Evolutionary conservation across 2,888 invertebrate species (phyloP).

Genomic region (Zygaena filipendulae): DNA sequence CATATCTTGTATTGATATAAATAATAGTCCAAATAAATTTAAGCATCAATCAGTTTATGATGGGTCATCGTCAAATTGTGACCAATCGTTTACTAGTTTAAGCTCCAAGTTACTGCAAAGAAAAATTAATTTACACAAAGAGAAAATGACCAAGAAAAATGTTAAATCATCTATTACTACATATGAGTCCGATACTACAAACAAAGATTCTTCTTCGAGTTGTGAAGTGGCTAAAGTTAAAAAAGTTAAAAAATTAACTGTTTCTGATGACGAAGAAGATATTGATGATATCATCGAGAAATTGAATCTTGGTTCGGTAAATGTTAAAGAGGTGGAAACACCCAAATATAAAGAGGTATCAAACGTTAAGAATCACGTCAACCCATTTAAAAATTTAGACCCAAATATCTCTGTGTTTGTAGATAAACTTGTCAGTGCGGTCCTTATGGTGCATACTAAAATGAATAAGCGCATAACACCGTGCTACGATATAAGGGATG

Average conservation of each 20-base stretch:
- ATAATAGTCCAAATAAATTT: too few species aligned
- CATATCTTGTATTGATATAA: not conserved
- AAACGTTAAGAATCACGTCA: constrained; percentile 28
- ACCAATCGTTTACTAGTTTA: not conserved
- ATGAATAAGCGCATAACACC: constrained; percentile 37
- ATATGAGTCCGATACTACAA: constrained; percentile 22
- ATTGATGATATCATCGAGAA: constrained; percentile 24
- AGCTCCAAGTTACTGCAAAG: constrained; percentile 15
- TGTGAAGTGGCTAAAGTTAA: constrained; percentile 14
- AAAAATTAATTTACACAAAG: constrained; percentile 17
- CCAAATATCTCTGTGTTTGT: constrained; percentile 43
- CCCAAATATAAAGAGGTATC: too few species aligned
- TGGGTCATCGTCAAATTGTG: not conserved
- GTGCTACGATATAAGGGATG: constrained; percentile 29
- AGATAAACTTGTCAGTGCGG: constrained; percentile 45
- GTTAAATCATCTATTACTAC: constrained; percentile 13
- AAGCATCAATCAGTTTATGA: too few species aligned
- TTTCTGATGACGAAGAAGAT: constrained; percentile 26
- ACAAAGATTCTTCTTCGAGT: constrained; percentile 21
- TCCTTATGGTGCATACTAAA: constrained; percentile 53
- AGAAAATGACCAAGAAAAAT: constrained; percentile 12
- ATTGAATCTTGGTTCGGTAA: too few species aligned
- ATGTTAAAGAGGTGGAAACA: too few species aligned
- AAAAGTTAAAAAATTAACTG: constrained; percentile 11
- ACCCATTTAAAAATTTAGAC: constrained; percentile 47